These are phyloP conservation scores for Protobothrops mucrosquamatus DNA, from an alignment of 2,113 vertebrate species.

Conservation along the genomic window DNA sequence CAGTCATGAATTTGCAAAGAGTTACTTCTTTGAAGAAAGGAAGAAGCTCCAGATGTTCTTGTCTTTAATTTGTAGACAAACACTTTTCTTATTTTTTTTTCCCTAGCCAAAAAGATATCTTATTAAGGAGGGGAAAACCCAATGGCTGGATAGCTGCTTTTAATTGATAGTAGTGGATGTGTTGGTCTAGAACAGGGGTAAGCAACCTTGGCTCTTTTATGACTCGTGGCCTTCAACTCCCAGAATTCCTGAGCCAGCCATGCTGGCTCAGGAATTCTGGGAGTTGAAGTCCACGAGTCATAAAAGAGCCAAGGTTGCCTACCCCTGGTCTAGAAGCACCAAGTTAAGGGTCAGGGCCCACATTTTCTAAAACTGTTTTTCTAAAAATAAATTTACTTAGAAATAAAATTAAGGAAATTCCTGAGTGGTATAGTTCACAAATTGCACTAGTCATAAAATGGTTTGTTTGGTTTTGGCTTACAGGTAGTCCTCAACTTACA, in stretches of 20 bases:
- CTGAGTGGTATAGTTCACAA: background rate
- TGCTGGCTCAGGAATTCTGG: too few species aligned
- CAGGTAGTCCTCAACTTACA: too few species aligned
- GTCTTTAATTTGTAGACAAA: background rate
- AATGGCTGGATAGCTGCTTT: background rate
- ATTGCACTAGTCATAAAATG: background rate
- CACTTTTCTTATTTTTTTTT: background rate
- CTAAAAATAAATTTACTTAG: background rate
- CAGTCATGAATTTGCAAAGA: background rate
- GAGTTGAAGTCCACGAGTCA: too few species aligned
- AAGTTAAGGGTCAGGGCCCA: background rate
- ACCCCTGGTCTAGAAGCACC: background rate
- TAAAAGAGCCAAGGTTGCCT: too few species aligned
- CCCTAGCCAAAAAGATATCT: background rate
- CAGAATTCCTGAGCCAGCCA: too few species aligned
- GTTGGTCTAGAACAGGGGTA: background rate
- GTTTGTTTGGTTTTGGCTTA: background rate
- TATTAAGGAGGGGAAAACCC: background rate
- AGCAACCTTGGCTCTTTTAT: too few species aligned
- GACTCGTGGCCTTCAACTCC: too few species aligned
- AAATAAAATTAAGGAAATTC: background rate
- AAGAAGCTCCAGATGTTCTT: background rate
- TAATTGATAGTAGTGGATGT: background rate
- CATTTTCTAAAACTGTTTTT: background rate
- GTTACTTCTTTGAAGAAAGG: background rate